Evolutionary conservation across 2,888 invertebrate genomes (phyloP), one percentile per base, ranked within the genome.

Genomic region (Pseudococcus viburni): DNA sequence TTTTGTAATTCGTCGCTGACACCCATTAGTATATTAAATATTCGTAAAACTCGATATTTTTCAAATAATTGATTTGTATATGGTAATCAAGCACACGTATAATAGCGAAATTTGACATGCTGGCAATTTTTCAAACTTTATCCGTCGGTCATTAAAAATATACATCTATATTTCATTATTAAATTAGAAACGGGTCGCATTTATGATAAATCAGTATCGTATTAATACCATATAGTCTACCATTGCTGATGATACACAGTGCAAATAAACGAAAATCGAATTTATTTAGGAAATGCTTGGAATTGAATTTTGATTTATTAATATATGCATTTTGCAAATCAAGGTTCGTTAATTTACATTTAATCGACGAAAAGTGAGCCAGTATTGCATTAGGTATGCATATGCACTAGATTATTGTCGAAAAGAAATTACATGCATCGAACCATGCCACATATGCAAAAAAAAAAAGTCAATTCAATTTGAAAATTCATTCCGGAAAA

Each of bases 271-370:
- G 73, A 33, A 73, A 73, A 73, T 33, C 17, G 15, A 73, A 73
- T 73, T 33, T 73, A 73, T 73, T 17, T 73, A 17, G 73, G 39
- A 73, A 73, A 73, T 33, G 33, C 17, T 73, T 0, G 15, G 11
- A 73, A 73, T 73, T 73, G 73, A 33, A 73, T 33, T 73, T 73
- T 73, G 73, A 73, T 73, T 73, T 73, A 73, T 73, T 73, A 73
- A 73, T 73, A 17, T 73, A 33, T 73, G 39, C 73, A 73, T 15
- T 73, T 17, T 73, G 17, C 73, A n/a, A 73, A 73, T 73, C 39
- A 73, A 73, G 73, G 33, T 73, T 64, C 2, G 6, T 33, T 33
- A 33, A 73, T 73, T 73, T 73, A 33, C 73, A 73, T 73, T 33
- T 33, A 12, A 33, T 73, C 33, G 73, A 33, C 17, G 73, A 73